phyloP scores from a whole-genome alignment of 2,888 invertebrate species.

The Eupelmus urozonus region DNA sequence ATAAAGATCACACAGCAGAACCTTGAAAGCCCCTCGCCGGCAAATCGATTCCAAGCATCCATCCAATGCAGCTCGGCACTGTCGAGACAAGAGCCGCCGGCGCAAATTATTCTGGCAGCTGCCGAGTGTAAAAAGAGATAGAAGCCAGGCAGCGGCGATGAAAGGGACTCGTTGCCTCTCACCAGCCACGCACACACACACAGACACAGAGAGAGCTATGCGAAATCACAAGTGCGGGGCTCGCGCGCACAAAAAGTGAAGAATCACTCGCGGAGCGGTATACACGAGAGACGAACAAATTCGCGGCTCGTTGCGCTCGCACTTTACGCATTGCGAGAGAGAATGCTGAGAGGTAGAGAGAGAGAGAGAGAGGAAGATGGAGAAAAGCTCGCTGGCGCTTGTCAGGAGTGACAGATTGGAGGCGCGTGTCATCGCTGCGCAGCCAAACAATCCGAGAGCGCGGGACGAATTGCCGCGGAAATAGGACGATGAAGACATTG shows the following conservation, averaged over 20 bases:
- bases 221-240: background rate
- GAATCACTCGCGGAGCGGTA: too few species aligned
- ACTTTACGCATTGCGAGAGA: too few species aligned
- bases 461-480: conserved; percentile 41
- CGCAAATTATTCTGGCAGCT: conserved; percentile 35
- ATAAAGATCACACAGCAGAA: too few species aligned
- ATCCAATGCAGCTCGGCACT: too few species aligned
- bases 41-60: conserved; percentile 27
- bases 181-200: background rate
- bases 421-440: background rate
- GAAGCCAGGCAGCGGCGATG: background rate
- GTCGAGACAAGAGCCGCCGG: conserved; percentile 1
- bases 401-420: conserved; percentile 11
- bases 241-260: too few species aligned
- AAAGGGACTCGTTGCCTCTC: background rate
- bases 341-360: background rate
- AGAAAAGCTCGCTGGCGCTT: background rate
- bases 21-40: too few species aligned
- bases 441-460: conserved; percentile 7
- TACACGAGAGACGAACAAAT: background rate
- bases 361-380: conserved; percentile 16
- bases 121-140: conserved; percentile 29
- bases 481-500: conserved; percentile 23
- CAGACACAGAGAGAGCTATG: background rate
- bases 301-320: background rate